phyloP scores from a whole-genome alignment of 2,888 invertebrate genomes.

The Rhingia campestris region DNA sequence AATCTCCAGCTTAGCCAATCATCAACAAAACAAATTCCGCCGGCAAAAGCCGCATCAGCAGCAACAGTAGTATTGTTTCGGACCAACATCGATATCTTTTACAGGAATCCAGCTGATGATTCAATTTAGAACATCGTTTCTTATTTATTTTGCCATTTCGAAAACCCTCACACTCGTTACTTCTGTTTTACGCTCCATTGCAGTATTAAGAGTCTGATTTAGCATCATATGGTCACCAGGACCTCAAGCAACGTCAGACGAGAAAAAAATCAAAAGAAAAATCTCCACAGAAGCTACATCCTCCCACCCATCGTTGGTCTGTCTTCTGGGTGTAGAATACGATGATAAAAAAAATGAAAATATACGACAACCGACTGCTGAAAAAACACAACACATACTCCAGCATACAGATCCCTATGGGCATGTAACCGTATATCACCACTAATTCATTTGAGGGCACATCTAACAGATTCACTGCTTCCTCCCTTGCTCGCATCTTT shows the following conservation, averaged over 20 bases:
- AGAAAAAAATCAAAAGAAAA: constrained; percentile 5
- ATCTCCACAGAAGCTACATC: neutral
- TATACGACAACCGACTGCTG: constrained; percentile 32
- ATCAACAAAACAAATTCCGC: constrained; percentile 1
- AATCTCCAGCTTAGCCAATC: neutral
- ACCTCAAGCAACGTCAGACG: neutral
- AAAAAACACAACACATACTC: constrained; percentile 35
- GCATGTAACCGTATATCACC: constrained; percentile 65
- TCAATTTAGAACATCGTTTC: constrained; percentile 61
- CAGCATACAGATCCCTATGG: constrained; percentile 31
- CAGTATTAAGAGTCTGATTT: constrained; percentile 63
- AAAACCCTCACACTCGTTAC: neutral
- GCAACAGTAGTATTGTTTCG: constrained; percentile 21
- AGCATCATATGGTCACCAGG: constrained; percentile 56
- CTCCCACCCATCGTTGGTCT: neutral
- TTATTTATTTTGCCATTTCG: constrained; percentile 53
- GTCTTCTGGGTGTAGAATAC: constrained; percentile 17
- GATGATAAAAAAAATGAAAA: constrained; percentile 28
- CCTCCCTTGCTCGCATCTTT: neutral
- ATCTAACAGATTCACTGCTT: constrained; percentile 56
- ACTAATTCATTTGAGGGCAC: constrained; percentile 67
- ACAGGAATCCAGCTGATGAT: constrained; percentile 59
- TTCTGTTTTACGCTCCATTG: constrained; percentile 61
- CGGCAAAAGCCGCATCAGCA: constrained; percentile 14
- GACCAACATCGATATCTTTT: constrained; percentile 41